phyloP scores from a whole-genome alignment of 2,797 vertebrate genomes.

The Sternarchorhynchus goeldii region DNA sequence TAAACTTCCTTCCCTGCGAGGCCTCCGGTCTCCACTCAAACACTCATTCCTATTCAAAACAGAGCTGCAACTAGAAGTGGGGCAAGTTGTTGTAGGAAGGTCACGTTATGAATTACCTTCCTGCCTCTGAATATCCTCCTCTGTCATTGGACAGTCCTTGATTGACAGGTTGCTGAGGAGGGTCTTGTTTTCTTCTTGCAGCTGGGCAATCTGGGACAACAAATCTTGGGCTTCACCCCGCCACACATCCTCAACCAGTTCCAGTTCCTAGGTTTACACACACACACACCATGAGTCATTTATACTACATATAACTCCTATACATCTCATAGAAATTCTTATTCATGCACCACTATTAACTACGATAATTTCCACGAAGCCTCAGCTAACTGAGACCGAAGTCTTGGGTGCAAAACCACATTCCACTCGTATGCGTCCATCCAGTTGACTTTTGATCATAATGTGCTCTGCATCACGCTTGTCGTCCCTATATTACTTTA shows the following conservation, averaged over 20 bases:
- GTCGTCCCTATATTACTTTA: background rate
- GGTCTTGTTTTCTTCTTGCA: constrained; percentile 95
- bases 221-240: constrained; percentile 95
- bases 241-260: constrained; percentile 98
- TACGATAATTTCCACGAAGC: background rate
- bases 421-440: background rate
- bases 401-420: too few species aligned
- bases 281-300: background rate
- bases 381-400: background rate
- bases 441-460: background rate
- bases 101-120: constrained; percentile 78
- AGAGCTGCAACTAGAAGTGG: constrained; percentile 23
- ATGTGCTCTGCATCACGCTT: background rate
- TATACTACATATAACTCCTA: background rate
- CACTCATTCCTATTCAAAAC: constrained; percentile 14
- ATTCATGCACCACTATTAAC: background rate
- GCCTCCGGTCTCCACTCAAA: background rate
- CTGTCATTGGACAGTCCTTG: constrained; percentile 85
- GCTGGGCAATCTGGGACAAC: constrained; percentile 92
- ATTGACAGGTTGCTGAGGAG: constrained; percentile 88
- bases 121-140: constrained; percentile 94
- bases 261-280: constrained; percentile 82
- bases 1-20: constrained; percentile 31
- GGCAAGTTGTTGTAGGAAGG: constrained; percentile 21
- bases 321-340: background rate